A percentile compares a stretch with the other conserved stretches of the same genome.
Conservation (phyloP, 2,888 invertebrate species). For the Melieria crassipennis region DNA sequence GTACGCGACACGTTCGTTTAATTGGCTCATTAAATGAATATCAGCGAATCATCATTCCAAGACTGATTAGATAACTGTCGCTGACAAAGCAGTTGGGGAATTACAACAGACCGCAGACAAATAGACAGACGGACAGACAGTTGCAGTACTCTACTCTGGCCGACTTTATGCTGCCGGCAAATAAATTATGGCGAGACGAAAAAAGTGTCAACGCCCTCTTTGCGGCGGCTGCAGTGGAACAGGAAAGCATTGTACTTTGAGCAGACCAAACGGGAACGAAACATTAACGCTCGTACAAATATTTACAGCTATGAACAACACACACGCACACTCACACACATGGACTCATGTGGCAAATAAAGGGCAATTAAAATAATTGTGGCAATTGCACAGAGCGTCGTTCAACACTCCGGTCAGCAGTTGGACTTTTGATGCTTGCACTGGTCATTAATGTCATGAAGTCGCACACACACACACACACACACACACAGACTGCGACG, state of each 20-base stretch:
- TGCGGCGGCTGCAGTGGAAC: not conserved
- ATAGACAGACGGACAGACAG: not conserved
- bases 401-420: not conserved
- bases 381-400: conserved; percentile 25
- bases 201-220: conserved; percentile 26
- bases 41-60: not conserved
- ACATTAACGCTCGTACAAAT: not conserved
- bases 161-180: not conserved
- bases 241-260: not conserved
- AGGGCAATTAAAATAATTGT: conserved; percentile 33
- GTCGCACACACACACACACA: not conserved
- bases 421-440: not conserved
- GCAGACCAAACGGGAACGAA: not conserved
- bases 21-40: conserved; percentile 3
- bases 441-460: not conserved
- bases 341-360: not conserved
- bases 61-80: conserved; percentile 1
- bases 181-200: no score
- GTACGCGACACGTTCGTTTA: not conserved
- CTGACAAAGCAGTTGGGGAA: not conserved
- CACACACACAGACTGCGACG: not conserved
- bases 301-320: not conserved
- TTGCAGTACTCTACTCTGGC: not conserved
- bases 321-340: not conserved
- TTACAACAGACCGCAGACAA: not conserved